These are phyloP conservation scores for Stichopus horrens DNA, from an alignment of 53 echinoderm and acorn worm genomes.

Conservation along the genomic window DNA sequence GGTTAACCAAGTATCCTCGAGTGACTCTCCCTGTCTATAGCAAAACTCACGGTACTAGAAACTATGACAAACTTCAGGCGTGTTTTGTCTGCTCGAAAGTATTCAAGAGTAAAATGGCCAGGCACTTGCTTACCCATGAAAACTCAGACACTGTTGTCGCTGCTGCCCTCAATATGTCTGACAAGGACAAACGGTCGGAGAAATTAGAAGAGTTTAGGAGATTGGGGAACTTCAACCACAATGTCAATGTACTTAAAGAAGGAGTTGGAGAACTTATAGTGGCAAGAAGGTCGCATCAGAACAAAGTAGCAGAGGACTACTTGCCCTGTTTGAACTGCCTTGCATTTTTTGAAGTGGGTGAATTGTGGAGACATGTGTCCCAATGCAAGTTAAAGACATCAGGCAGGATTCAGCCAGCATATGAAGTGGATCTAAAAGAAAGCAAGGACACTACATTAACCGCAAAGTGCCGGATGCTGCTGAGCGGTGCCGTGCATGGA, in stretches of 20 bases:
- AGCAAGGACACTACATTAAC: neutral
- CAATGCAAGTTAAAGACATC: neutral
- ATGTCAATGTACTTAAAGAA: neutral
- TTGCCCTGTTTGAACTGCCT: slow-evolving; percentile 4
- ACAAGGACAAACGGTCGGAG: neutral
- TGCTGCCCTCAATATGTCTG: neutral
- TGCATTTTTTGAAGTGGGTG: neutral
- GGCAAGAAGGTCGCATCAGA: neutral
- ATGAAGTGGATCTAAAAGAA: neutral
- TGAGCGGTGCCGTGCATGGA: slow-evolving; percentile 8
- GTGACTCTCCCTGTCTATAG: neutral
- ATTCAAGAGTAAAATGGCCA: neutral
- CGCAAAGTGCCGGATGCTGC: slow-evolving; percentile 2
- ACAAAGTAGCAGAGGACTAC: neutral
- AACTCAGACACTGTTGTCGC: neutral
- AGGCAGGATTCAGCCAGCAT: neutral
- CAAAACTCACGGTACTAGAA: neutral
- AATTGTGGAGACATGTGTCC: slow-evolving; percentile 10
- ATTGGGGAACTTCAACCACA: slow-evolving; percentile 19
- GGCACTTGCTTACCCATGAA: neutral
- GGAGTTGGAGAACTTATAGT: neutral
- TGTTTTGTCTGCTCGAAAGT: slow-evolving; percentile 5
- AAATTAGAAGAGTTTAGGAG: neutral
- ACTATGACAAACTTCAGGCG: neutral
- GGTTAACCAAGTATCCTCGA: neutral